These are phyloP conservation scores for Heptranchias perlo DNA, from an alignment of 2,113 vertebrate species.

Conservation along the genomic window DNA sequence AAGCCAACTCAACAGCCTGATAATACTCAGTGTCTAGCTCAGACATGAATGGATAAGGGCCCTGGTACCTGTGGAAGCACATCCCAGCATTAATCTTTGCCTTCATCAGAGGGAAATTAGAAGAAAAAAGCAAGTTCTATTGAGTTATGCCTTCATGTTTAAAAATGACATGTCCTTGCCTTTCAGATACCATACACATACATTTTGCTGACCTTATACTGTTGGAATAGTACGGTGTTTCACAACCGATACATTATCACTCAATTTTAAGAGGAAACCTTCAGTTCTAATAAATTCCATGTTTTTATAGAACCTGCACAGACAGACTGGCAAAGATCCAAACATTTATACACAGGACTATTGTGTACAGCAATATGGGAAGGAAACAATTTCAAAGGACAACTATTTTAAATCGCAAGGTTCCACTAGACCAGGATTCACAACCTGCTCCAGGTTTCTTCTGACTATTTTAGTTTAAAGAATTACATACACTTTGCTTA, in stretches of 20 bases:
- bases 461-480: background rate
- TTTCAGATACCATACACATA: background rate
- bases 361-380: background rate
- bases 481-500: background rate
- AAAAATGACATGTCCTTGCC: background rate
- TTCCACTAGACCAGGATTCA: background rate
- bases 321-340: background rate
- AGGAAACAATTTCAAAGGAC: background rate
- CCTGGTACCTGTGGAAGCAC: too few species aligned
- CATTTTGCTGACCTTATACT: background rate
- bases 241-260: background rate
- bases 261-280: background rate
- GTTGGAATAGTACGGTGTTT: background rate
- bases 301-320: background rate
- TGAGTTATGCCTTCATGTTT: background rate
- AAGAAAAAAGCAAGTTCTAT: background rate
- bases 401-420: background rate
- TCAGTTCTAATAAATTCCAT: background rate
- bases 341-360: background rate
- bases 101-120: background rate
- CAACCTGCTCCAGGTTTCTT: background rate
- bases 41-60: too few species aligned
- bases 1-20: too few species aligned
- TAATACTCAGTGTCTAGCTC: too few species aligned
- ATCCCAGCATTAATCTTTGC: background rate